Evolutionary conservation across 2,113 vertebrate species (phyloP).

Genomic region (Raja brachyura): DNA sequence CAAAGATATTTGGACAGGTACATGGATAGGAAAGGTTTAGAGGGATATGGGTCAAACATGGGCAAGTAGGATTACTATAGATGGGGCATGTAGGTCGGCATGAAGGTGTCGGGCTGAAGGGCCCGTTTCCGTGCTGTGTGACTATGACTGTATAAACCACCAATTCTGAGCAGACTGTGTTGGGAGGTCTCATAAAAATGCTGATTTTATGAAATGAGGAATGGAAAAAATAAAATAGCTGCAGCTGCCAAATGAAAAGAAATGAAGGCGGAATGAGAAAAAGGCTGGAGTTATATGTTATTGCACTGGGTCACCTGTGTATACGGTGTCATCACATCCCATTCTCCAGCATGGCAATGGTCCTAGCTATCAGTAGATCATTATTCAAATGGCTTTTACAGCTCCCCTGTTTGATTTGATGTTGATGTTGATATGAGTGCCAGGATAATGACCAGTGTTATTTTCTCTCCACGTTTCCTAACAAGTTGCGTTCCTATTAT

Average conservation of each 20-base stretch:
- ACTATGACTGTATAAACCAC: not conserved
- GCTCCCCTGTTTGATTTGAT: slow-evolving; percentile 42
- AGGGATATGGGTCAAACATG: too few relatives aligned
- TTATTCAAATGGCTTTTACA: slow-evolving; percentile 37
- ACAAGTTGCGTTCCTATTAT: slow-evolving; percentile 45
- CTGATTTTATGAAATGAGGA: slow-evolving; percentile 49
- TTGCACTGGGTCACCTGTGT: not conserved
- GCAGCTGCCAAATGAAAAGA: slow-evolving; percentile 16
- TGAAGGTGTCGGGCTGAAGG: too few relatives aligned
- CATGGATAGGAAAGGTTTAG: too few relatives aligned
- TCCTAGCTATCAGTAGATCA: not conserved
- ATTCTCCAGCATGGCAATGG: not conserved
- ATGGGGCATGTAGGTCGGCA: too few relatives aligned
- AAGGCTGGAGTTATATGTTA: not conserved
- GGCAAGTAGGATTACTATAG: too few relatives aligned
- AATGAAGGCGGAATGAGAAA: slow-evolving; percentile 18
- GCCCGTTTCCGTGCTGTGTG: too few relatives aligned
- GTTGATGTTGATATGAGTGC: not conserved
- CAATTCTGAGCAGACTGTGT: slow-evolving; percentile 52
- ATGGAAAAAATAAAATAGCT: not conserved
- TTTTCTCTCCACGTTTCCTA: slow-evolving; percentile 37
- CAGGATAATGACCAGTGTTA: slow-evolving; percentile 38
- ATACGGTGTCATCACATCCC: not conserved
- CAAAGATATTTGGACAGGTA: too few relatives aligned
- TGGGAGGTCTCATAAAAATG: slow-evolving; percentile 54